Conservation (phyloP, 2,797 vertebrate species). For the Artibeus jamaicensis region DNA sequence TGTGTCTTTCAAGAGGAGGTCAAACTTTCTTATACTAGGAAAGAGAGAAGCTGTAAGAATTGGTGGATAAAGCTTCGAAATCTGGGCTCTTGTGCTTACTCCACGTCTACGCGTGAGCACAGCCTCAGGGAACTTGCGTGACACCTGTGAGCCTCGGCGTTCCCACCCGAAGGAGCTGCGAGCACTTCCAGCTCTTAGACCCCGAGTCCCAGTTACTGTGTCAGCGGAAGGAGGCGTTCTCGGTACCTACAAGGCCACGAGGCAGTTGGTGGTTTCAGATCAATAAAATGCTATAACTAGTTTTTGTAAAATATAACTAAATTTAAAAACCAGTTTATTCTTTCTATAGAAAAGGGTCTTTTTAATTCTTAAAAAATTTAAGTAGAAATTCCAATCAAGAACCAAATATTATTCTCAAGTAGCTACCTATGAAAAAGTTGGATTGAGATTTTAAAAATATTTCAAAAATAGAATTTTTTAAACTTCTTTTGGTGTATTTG, state of each 20-base stretch:
- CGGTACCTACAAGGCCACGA: neutral
- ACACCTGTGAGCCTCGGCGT: neutral
- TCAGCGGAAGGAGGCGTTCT: neutral
- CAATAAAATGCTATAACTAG: neutral
- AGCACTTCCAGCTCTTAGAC: neutral
- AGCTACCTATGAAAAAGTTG: neutral
- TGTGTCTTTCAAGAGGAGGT: neutral
- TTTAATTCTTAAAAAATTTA: neutral
- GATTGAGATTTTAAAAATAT: neutral
- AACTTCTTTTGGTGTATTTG: neutral
- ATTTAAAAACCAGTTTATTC: neutral
- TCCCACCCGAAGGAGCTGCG: neutral
- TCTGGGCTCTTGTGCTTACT: neutral
- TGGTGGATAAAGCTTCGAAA: conserved; percentile 5
- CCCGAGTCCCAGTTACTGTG: neutral
- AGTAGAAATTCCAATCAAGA: conserved; percentile 8
- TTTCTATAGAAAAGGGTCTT: neutral
- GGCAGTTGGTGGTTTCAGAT: neutral
- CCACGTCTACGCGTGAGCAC: neutral
- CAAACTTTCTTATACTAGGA: neutral
- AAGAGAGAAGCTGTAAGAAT: neutral
- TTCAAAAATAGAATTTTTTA: neutral
- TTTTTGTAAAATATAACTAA: conserved; percentile 31
- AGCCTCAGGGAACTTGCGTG: neutral
- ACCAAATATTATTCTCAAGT: neutral